Evolutionary conservation across 2,113 vertebrate species (phyloP), one percentile per base, ranked within the genome.

Genomic region (Perognathus longimembris): DNA sequence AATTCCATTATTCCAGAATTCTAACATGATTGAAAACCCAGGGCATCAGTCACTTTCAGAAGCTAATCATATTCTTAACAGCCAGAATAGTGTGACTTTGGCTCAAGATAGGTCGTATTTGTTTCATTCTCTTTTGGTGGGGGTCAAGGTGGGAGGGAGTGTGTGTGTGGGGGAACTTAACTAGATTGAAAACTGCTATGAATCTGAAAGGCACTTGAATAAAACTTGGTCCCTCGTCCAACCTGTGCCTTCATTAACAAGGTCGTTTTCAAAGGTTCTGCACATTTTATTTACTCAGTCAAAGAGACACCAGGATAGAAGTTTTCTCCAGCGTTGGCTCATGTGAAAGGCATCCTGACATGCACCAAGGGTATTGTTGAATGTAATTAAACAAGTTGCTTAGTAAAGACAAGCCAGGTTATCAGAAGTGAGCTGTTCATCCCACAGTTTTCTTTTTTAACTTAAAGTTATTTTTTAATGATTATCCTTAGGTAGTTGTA

Each of bases 1-100:
- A 97, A 97, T 97, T 97, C 95, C 95, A 97, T 97, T 97, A 97
- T 97, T 97, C 97, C 70, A 86, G 95, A 97, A 96, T 97, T 96
- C 95, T 96, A 96, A 97, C 97, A 92, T 96, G 93, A 97, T 97
- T 97, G 97, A 97, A 97, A 97, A 95, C 74, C 67, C 63, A 89
- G 89, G 92, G 75, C 89, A 96, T 95, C 95, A 77, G 92, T 94
- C 95, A 93, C 91, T 97, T 95, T 96, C 95, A 97, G 96, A 95
- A 96, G 95, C 88, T 96, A 96, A 97, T 97, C 94, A 96, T 97
- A 95, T 94, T 96, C 94, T 96, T 97, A 97, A 96, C 95, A 95
- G 87, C 66, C 91, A 90, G 94, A 95, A 91, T 17, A 67, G 69
- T 90, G 74, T 97, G 96, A 95, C 96, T 97, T 96, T 96, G 96